phyloP scores from a whole-genome alignment of 1,140 invertebrate species.

The Chionoecetes opilio region DNA sequence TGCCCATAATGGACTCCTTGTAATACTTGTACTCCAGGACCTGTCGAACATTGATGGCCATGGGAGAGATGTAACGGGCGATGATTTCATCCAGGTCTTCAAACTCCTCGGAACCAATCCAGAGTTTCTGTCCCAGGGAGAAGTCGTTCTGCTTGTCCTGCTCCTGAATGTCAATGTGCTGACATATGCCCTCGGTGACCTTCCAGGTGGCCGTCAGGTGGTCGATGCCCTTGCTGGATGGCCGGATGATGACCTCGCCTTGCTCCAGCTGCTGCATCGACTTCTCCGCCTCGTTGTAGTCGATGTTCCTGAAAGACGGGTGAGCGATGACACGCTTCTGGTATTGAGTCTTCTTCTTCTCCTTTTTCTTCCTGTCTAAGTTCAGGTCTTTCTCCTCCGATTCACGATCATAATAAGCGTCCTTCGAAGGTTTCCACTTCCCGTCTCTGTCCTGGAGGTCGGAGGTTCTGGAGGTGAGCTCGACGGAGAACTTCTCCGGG shows the following conservation, averaged over 20 bases:
- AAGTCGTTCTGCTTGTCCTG: conserved; percentile 99
- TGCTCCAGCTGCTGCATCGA: conserved; percentile 96
- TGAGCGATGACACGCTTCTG: conserved; percentile 99
- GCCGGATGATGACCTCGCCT: conserved; percentile 97
- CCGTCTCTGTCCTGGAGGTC: conserved; percentile 96
- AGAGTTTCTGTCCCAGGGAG: conserved; percentile 94
- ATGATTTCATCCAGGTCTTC: conserved; percentile 99
- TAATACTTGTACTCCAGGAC: conserved; percentile 92
- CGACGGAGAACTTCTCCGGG: conserved; percentile 96
- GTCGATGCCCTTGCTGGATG: conserved; percentile 97
- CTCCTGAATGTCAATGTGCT: conserved; percentile 98
- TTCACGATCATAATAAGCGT: conserved; percentile 96
- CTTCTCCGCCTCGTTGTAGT: conserved; percentile 95
- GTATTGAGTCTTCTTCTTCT: conserved; percentile 91
- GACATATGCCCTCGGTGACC: conserved; percentile 95
- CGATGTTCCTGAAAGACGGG: conserved; percentile 98
- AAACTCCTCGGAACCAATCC: conserved; percentile 95
- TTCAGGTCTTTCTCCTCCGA: conserved; percentile 91
- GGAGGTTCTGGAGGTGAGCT: conserved; percentile 96
- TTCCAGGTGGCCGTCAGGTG: conserved; percentile 99
- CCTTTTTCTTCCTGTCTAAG: conserved; percentile 91
- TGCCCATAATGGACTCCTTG: conserved; percentile 82
- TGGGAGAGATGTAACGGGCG: conserved; percentile 96
- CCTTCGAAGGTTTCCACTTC: conserved; percentile 94
- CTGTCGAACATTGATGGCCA: conserved; percentile 96